Conservation (phyloP, 2,113 vertebrate genomes). For the Halichoerus grypus region DNA sequence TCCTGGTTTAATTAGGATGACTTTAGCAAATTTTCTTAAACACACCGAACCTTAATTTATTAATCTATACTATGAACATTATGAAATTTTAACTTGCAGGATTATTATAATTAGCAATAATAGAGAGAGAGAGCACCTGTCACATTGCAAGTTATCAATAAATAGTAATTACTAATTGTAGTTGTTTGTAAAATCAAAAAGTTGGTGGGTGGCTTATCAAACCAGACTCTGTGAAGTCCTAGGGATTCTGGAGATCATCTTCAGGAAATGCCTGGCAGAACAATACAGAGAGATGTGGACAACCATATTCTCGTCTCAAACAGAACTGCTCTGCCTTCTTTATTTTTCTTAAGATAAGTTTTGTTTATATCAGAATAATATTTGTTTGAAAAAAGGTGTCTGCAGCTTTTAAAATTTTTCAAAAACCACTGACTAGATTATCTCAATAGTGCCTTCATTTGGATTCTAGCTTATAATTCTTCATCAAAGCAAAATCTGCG, state of each 20-base stretch:
- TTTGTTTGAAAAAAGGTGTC: not conserved
- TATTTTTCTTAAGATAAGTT: constrained; percentile 6
- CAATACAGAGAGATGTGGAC: not conserved
- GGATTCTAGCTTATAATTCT: not conserved
- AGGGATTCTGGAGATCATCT: not conserved
- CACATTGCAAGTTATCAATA: not conserved
- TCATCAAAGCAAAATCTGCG: not conserved
- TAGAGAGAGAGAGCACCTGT: not conserved
- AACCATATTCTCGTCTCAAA: not conserved
- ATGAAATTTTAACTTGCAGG: not conserved
- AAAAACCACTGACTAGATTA: not conserved
- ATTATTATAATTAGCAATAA: not conserved
- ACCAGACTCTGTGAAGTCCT: not conserved
- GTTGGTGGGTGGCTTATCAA: not conserved
- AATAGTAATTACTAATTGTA: not conserved
- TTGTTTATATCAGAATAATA: not conserved
- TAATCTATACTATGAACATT: not conserved
- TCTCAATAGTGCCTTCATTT: not conserved
- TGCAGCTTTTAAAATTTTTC: not conserved
- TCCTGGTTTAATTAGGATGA: not conserved
- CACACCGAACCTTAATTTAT: not conserved
- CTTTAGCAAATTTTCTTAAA: not conserved
- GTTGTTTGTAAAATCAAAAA: not conserved
- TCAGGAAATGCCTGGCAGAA: not conserved
- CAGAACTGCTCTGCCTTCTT: not conserved